Percentiles rank a stretch among this genome's conserved stretches.
These are phyloP conservation scores for Notamacropus eugenii DNA, from an alignment of 2,797 vertebrate genomes.

Conservation along the genomic window DNA sequence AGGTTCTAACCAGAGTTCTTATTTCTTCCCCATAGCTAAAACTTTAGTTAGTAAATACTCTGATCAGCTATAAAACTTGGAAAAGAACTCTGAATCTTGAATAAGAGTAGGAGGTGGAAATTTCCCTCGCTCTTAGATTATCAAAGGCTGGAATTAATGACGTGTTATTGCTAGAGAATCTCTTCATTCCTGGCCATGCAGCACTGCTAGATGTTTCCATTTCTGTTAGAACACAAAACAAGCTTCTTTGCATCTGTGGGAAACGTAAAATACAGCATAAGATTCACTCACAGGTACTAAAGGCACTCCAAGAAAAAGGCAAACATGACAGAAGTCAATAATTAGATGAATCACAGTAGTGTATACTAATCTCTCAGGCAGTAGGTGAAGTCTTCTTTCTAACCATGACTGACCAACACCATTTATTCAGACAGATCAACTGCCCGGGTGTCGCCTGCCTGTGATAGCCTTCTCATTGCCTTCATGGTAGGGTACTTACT, in stretches of 20 bases:
- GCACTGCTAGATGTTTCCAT: constrained; percentile 58
- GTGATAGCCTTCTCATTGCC: not conserved
- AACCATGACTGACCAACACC: constrained; percentile 11
- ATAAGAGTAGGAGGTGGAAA: constrained; percentile 77
- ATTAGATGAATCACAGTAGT: not conserved
- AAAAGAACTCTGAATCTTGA: constrained; percentile 76
- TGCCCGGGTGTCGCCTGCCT: not conserved
- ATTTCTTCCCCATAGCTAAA: constrained; percentile 77
- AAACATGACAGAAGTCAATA: constrained; percentile 34
- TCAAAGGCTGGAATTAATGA: constrained; percentile 76
- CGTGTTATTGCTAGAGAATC: constrained; percentile 74
- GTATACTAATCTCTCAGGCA: not conserved
- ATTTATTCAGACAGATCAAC: constrained; percentile 50
- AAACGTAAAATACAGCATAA: constrained; percentile 35
- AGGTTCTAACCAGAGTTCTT: constrained; percentile 73
- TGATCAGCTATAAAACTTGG: constrained; percentile 82
- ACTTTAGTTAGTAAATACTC: constrained; percentile 77
- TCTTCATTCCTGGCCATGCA: constrained; percentile 68
- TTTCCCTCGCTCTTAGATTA: constrained; percentile 78
- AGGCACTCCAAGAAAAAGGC: constrained; percentile 41
- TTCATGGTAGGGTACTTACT: not conserved
- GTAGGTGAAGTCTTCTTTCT: constrained; percentile 11
- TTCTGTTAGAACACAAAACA: constrained; percentile 69
- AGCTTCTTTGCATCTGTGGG: constrained; percentile 52
- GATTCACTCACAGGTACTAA: constrained; percentile 34